Evolutionary conservation across 2,888 invertebrate genomes (phyloP).

Genomic region (Agrilus mali): DNA sequence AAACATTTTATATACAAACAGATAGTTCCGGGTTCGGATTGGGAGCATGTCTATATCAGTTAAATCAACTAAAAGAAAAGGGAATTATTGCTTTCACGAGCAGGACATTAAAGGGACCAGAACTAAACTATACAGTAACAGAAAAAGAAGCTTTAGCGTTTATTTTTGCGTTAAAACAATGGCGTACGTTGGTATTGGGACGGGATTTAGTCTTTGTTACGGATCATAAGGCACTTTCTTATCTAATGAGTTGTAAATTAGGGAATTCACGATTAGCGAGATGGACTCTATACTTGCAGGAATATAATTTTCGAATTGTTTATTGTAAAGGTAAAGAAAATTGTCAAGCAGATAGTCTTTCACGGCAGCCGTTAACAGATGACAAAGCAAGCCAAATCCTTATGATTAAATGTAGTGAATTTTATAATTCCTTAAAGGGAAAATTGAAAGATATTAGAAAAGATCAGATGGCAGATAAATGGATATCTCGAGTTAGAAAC

Average conservation of each 20-base stretch:
- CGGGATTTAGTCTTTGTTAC: neutral
- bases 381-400: too few species aligned
- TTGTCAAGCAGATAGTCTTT: too few species aligned
- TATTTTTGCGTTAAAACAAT: neutral
- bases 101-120: neutral
- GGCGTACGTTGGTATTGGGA: neutral
- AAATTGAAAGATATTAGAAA: too few species aligned
- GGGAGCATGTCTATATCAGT: slow-evolving; percentile 1
- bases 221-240: too few species aligned
- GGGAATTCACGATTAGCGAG: neutral
- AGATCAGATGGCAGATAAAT: too few species aligned
- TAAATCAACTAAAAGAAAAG: neutral
- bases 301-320: neutral
- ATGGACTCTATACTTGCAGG: neutral
- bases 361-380: too few species aligned
- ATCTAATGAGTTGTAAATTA: neutral
- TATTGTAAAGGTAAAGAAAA: neutral
- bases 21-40: slow-evolving; percentile 6
- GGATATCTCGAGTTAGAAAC: too few species aligned
- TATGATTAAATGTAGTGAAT: too few species aligned
- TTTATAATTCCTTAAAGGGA: too few species aligned
- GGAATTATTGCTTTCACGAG: neutral
- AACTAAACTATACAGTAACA: neutral
- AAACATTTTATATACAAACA: neutral
- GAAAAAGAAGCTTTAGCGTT: neutral